Conservation (phyloP, 2,888 invertebrate species). For the Agrotis puta region DNA sequence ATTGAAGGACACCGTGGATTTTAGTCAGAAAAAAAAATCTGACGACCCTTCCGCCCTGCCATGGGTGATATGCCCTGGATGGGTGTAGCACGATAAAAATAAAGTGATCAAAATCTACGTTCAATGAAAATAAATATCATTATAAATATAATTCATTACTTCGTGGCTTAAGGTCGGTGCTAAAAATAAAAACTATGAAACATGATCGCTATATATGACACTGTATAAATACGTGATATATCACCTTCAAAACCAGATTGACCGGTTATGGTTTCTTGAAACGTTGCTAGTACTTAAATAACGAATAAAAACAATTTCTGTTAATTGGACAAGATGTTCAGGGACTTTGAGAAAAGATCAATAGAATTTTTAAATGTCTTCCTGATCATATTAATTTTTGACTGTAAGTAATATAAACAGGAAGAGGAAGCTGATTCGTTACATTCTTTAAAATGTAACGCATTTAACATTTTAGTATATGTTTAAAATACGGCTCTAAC, state of each 20-base stretch:
- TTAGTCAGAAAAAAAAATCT: too few species aligned
- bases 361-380: slow-evolving; percentile 4
- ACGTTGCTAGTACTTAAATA: slow-evolving; percentile 16
- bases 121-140: slow-evolving; percentile 26
- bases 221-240: slow-evolving; percentile 33
- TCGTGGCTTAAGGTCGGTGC: slow-evolving; percentile 39
- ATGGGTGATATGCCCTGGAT: too few species aligned
- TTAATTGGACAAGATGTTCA: slow-evolving; percentile 12
- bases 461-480: too few species aligned
- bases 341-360: slow-evolving; percentile 14
- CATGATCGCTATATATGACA: slow-evolving; percentile 31
- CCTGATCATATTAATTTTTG: slow-evolving; percentile 5
- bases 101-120: slow-evolving; percentile 25
- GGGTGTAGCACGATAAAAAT: too few species aligned
- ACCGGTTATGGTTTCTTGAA: slow-evolving; percentile 27
- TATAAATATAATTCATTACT: slow-evolving; percentile 20
- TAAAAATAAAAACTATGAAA: slow-evolving; percentile 51
- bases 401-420: slow-evolving; percentile 23
- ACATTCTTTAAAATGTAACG: too few species aligned
- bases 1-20: too few species aligned
- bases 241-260: slow-evolving; percentile 50
- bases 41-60: too few species aligned
- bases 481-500: neutral
- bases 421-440: slow-evolving; percentile 30
- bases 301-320: slow-evolving; percentile 22